Conservation (phyloP, 2,888 invertebrate genomes). For the Epiblema foenella region DNA sequence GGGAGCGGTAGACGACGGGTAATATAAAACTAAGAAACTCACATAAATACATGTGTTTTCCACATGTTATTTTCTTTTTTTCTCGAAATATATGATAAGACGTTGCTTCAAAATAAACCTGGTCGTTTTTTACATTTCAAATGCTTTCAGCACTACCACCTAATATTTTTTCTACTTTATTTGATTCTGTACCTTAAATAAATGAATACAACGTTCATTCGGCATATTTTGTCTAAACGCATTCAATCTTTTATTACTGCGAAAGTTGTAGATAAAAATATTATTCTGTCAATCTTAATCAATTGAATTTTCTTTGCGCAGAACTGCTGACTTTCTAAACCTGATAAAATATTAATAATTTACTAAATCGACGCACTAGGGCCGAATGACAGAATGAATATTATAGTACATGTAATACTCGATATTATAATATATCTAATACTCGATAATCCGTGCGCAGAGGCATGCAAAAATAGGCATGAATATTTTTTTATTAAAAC, state of each 20-base stretch:
- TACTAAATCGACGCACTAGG: background rate
- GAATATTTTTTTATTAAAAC: no score
- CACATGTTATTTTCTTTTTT: no score
- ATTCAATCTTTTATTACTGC: background rate
- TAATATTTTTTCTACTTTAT: background rate
- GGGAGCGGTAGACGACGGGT: no score
- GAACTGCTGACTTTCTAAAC: background rate
- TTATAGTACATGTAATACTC: no score
- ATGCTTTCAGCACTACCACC: background rate
- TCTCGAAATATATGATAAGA: background rate
- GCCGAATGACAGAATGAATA: background rate
- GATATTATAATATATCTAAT: no score
- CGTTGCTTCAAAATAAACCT: constrained; percentile 11
- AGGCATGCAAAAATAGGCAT: no score
- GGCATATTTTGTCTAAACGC: background rate
- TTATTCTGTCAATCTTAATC: background rate
- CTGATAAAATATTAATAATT: background rate
- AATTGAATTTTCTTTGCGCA: background rate
- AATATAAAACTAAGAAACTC: no score
- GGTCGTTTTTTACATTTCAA: constrained; percentile 25
- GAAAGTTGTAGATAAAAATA: background rate
- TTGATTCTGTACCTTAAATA: background rate
- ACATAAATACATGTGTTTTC: no score
- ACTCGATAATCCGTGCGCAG: no score
- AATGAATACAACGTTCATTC: background rate